Evolutionary conservation across 1,140 invertebrate genomes (phyloP).

Genomic region (Dreissena rostriformis): DNA sequence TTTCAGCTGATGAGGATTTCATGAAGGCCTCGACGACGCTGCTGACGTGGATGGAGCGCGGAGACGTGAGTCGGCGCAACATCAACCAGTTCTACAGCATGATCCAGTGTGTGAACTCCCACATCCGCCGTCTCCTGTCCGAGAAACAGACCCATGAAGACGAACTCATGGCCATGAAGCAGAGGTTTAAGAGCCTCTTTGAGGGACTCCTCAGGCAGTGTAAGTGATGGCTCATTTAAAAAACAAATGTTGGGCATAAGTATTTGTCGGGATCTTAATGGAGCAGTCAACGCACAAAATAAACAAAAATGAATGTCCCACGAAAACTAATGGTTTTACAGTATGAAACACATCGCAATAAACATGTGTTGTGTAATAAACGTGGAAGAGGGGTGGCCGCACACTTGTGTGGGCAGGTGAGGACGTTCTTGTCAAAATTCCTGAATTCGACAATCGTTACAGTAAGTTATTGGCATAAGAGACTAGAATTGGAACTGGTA

Average conservation of each 20-base stretch:
- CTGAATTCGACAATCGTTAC: too few species aligned
- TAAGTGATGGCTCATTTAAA: conserved; percentile 67
- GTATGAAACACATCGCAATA: too few species aligned
- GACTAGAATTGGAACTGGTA: too few species aligned
- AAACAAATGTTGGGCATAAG: background rate
- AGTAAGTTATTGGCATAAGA: too few species aligned
- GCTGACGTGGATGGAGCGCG: conserved; percentile 91
- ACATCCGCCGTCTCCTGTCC: conserved; percentile 90
- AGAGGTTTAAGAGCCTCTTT: conserved; percentile 80
- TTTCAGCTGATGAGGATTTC: conserved; percentile 82
- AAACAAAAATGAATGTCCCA: too few species aligned
- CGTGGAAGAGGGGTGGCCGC: too few species aligned
- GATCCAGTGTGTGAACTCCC: conserved; percentile 96
- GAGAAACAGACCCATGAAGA: conserved; percentile 94
- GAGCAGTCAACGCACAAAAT: too few species aligned
- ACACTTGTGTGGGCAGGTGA: too few species aligned
- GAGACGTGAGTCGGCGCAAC: conserved; percentile 94
- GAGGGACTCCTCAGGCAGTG: conserved; percentile 76
- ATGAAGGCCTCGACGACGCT: conserved; percentile 75
- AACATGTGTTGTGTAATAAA: too few species aligned
- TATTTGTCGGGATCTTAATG: background rate
- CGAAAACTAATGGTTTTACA: too few species aligned
- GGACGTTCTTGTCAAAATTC: too few species aligned
- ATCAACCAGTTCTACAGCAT: conserved; percentile 95
- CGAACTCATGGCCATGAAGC: conserved; percentile 90